Evolutionary conservation across 2,888 invertebrate species (phyloP), one percentile per base, ranked within the genome.

Genomic region (Campoplex capitator): DNA sequence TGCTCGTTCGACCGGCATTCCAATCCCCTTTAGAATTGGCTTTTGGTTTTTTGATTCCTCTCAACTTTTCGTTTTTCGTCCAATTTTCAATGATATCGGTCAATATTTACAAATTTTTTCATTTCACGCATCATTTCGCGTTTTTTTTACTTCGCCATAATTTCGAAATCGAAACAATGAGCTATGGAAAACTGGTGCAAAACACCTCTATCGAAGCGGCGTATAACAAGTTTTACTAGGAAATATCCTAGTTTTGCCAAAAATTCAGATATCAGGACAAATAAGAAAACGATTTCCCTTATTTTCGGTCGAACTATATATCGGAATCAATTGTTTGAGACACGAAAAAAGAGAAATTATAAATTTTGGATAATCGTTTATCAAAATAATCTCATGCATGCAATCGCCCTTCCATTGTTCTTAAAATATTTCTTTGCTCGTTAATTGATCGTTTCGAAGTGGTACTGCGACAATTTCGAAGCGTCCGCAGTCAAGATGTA

Each of bases 401-500:
- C 11, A 1, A 18, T 51, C 16, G 2, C 13, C 2, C 9, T 42
- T 42, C 9, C 7, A 9, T 42, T 42, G 9, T 45, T 45, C 45
- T 11, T 11, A 1, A 45, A 45, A 45, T 51, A 51, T 18, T 51
- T 51, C 3, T 51, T 18, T 16, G 3, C 18, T 16, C 51, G 51
- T 51, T 51, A 51, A 51, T 0, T 23, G 23, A 23, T 51, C 16
- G 16, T 0, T 6, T 51, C 51, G 16, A 6, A 28, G 58, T 62
- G 3, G 23, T 23, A 23, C 16, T 7, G n/a, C 38, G 38, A 67
- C 13, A 45, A 71, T 3, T 9, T 71, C 16, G 0, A 16, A 51
- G 11, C 32, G 11, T 42, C 9, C 23, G 23, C 42, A 68, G 42
- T 45, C 38, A 3, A 45, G 42, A 68, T 79, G 54, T 78, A 83